Evolutionary conservation across 2,888 invertebrate species (phyloP).

Genomic region (Apocheima hispidaria): DNA sequence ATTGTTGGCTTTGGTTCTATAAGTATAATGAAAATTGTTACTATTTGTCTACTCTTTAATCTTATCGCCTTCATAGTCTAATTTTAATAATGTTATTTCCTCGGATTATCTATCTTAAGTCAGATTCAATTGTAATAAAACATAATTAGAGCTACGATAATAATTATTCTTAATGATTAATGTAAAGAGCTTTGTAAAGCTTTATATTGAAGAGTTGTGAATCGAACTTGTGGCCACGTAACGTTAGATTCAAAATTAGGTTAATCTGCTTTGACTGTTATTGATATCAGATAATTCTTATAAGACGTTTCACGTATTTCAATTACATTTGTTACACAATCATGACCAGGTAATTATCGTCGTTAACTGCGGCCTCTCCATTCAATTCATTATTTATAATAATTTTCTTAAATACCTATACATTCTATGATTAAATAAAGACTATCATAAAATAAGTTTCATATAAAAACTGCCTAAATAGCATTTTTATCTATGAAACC

Average conservation of each 20-base stretch:
- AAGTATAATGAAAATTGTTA: constrained; percentile 54
- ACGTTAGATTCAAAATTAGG: constrained; percentile 75
- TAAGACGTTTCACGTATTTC: constrained; percentile 57
- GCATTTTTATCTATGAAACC: not conserved
- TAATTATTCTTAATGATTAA: constrained; percentile 66
- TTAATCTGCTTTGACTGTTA: constrained; percentile 72
- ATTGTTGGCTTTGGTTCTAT: constrained; percentile 61
- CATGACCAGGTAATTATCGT: constrained; percentile 22
- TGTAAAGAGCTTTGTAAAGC: constrained; percentile 85
- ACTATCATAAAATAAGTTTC: not conserved
- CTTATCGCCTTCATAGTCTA: constrained; percentile 69
- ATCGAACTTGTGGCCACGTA: constrained; percentile 85
- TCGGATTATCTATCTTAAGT: constrained; percentile 57
- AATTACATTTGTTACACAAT: constrained; percentile 37
- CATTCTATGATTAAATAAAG: not conserved
- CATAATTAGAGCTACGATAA: constrained; percentile 63
- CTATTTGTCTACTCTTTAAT: constrained; percentile 61
- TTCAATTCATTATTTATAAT: not conserved
- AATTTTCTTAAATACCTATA: not conserved
- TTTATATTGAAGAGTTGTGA: constrained; percentile 86
- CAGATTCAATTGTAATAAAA: constrained; percentile 63
- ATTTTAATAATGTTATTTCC: constrained; percentile 58
- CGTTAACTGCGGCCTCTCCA: constrained; percentile 17
- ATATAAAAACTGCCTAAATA: not conserved
- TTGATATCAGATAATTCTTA: constrained; percentile 61